Percentiles rank a stretch among this genome's conserved stretches.
These are phyloP conservation scores for Apodemus sylvaticus DNA, from an alignment of 2,113 vertebrate genomes.

Conservation along the genomic window DNA sequence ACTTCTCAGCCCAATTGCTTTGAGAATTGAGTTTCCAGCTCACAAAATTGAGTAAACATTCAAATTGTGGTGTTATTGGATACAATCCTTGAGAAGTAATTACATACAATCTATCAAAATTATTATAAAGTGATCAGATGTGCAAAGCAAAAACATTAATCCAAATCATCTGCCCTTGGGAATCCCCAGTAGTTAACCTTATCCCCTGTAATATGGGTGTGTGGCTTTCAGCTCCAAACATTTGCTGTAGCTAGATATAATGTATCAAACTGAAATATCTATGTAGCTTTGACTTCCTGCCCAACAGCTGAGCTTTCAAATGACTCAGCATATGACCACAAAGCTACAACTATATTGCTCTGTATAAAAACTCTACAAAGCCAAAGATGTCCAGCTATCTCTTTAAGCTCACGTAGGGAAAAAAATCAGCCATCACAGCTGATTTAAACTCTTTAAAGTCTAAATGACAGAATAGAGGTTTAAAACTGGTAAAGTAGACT, in stretches of 20 bases:
- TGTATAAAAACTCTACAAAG: background rate
- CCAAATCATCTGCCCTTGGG: background rate
- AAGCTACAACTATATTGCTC: background rate
- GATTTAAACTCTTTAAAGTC: background rate
- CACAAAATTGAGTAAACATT: background rate
- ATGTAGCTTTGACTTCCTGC: background rate
- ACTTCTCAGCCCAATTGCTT: background rate
- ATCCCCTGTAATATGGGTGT: background rate
- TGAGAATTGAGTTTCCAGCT: background rate
- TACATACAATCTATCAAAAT: background rate
- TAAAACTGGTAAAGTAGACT: background rate
- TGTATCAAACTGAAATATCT: background rate
- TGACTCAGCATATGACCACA: background rate
- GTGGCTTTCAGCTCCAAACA: background rate
- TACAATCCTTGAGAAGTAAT: background rate
- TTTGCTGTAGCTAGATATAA: background rate
- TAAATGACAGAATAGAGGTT: background rate
- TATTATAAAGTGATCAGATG: too few species aligned
- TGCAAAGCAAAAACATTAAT: background rate
- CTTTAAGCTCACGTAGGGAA: background rate
- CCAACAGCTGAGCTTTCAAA: conserved; percentile 30
- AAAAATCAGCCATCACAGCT: background rate
- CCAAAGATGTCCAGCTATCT: background rate
- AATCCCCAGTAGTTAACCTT: background rate
- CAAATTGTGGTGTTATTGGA: background rate